Base-by-base conservation (phyloP, 1,140 invertebrate species). In the Temnothorax longispinosus region DNA sequence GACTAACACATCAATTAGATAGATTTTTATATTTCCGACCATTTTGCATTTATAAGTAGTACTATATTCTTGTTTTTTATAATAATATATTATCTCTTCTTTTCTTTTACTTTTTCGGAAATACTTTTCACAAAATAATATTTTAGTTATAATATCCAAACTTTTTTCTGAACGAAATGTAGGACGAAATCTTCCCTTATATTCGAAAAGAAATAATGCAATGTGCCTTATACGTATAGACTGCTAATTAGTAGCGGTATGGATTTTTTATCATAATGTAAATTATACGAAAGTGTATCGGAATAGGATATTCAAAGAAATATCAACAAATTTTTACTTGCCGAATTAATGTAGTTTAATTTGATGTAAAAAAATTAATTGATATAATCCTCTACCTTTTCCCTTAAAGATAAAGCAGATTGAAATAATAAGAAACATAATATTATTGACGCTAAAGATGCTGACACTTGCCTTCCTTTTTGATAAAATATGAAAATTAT, bases 151-250 rank as follows among this genome's bases (percentile, higher is more conserved):
- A 13, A 80, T 56, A 41, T 60, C 8, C 35, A 54, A 81, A 27
- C 13, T 41, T 27, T 15, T 69, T 54, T 10, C 11, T 47, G 56
- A 71, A 71, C 5, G 10, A 74, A 58, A 81, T 15, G 6, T 71
- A 81, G 38, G 15, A 21, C 69, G 18, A 35, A 82, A 72, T 75
- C 13, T 84, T 82, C 11, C n/a, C 58, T 89, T 91, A 67, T 78
- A 87, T 91, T 92, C 11, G n/a, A 69, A 56, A 77, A 65, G 38
- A 52, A 90, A 85, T 52, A 87, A 86, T 80, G 82, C 41, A 84
- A 92, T 88, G 92, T 93, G 92, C 92, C 92, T 93, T 93, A 92
- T 87, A 74, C 71, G 75, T 86, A 75, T 87, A 89, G 82, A 67
- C 67, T 87, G 87, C 60, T 87, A 86, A 88, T 78, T 87, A 75